Percentiles rank a stretch among this genome's conserved stretches.
Conservation (phyloP, 2,888 invertebrate species). For the Conops quadrifasciatus region DNA sequence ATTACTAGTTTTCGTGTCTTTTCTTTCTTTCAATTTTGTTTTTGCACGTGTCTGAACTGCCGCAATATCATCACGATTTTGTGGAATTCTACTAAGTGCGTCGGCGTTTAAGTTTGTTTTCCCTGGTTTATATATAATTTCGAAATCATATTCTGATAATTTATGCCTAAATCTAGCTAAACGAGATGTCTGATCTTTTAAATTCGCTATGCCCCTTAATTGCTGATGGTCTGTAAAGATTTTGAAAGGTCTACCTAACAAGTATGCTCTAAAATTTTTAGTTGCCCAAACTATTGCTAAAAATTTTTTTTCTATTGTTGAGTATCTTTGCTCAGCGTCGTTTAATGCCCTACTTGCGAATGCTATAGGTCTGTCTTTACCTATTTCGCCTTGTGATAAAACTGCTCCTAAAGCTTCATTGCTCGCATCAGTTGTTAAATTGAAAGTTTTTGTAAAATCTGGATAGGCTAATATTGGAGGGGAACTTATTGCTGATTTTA, state of each 20-base stretch:
- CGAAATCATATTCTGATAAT: constrained; percentile 10
- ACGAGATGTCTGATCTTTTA: not conserved
- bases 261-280: not conserved
- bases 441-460: too few species aligned
- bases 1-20: too few species aligned
- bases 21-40: not conserved
- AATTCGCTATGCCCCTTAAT: not conserved
- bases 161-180: not conserved
- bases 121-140: constrained; percentile 31
- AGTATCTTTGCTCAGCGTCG: not conserved
- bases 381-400: not conserved
- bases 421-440: too few species aligned
- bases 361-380: constrained; percentile 2
- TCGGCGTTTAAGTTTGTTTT: constrained; percentile 25
- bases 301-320: not conserved
- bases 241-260: not conserved
- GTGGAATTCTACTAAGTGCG: constrained; percentile 28
- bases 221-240: constrained; percentile 2
- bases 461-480: too few species aligned
- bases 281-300: too few species aligned
- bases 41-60: not conserved
- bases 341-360: constrained; percentile 1
- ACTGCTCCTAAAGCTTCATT: not conserved
- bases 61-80: not conserved
- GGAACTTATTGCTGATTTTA: too few species aligned